Evolutionary conservation across 2,113 vertebrate species (phyloP), one percentile per base, ranked within the genome.

Genomic region (Rhinolophus sinicus): DNA sequence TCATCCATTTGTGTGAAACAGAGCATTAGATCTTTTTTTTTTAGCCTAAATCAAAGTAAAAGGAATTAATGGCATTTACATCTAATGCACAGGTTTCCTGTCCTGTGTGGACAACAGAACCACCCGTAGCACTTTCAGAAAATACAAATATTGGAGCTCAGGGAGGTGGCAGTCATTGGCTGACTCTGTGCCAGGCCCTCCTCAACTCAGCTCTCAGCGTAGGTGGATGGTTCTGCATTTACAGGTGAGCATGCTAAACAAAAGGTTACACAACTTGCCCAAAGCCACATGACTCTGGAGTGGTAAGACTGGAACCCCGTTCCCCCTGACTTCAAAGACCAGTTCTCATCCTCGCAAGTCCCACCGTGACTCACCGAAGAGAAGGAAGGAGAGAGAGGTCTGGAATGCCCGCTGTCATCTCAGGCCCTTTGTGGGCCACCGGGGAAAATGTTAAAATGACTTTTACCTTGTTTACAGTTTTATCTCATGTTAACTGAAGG

Each of bases 391-490:
- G 7, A n/a, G n/a, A 35, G 4, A 50, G 69, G n/a, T 5, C 88
- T 15, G 35, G 15, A 65, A 22, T 69, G 44, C 6, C 16, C 77
- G 5, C 13, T 64, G 1, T 52, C 70, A 1, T 54, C 33, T 70
- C 28, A 80, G 28, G 26, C 1, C 13, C 77, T 89, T 67, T 35
- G 22, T 64, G 35, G 22, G 8, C 15, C 50, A 82, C 33, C 2
- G 62, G 12, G 24, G 33, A 52, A 84, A 84, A 38, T 33, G 15
- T 77, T 35, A 69, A 82, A 80, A 50, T 86, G 24, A 73, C 18
- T 33, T 93, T 81, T 11, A n/a, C 19, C 10, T 75, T 90, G 78
- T 15, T 15, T 7, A 85, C 14, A 85, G 38, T 88, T 89, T 88
- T 69, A 73, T 90, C 21, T 80, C 60, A 35, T 30, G n/a, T n/a